phyloP scores from a whole-genome alignment of 2,888 invertebrate species.

The Crossocerus cetratus region DNA sequence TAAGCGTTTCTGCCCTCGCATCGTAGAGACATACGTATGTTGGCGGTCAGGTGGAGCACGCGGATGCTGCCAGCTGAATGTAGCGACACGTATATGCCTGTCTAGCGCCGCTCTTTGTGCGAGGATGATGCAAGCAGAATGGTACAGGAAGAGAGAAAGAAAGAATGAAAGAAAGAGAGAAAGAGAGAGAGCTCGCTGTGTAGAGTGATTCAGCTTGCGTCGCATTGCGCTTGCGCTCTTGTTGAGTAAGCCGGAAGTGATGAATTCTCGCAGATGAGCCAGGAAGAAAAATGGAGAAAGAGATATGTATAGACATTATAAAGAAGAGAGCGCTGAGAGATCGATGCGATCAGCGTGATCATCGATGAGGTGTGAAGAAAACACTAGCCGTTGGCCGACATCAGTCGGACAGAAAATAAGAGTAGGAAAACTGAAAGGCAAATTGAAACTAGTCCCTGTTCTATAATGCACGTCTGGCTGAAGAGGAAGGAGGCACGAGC shows the following conservation, averaged over 20 bases:
- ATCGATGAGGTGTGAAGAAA: neutral
- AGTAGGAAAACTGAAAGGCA: too few species aligned
- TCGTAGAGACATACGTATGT: neutral
- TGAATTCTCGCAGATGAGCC: neutral
- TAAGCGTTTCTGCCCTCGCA: slow-evolving; percentile 12
- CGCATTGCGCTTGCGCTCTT: neutral
- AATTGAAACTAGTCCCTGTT: too few species aligned
- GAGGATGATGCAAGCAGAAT: slow-evolving; percentile 1
- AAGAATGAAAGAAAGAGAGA: too few species aligned
- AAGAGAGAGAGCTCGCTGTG: neutral
- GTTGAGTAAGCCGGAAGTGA: neutral
- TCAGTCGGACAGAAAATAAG: too few species aligned
- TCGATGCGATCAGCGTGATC: slow-evolving; percentile 1
- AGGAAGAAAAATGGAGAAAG: neutral
- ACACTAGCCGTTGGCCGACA: neutral
- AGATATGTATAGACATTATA: neutral
- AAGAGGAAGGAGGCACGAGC: too few species aligned
- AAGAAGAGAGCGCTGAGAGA: neutral
- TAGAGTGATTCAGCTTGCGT: neutral
- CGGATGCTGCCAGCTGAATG: neutral
- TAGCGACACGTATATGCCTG: neutral
- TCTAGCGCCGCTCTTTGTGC: slow-evolving; percentile 5
- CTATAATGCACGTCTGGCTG: too few species aligned
- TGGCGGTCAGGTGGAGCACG: neutral
- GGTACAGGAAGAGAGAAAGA: neutral